These are phyloP conservation scores for Agrotis puta DNA, from an alignment of 2,888 invertebrate species.

Conservation along the genomic window DNA sequence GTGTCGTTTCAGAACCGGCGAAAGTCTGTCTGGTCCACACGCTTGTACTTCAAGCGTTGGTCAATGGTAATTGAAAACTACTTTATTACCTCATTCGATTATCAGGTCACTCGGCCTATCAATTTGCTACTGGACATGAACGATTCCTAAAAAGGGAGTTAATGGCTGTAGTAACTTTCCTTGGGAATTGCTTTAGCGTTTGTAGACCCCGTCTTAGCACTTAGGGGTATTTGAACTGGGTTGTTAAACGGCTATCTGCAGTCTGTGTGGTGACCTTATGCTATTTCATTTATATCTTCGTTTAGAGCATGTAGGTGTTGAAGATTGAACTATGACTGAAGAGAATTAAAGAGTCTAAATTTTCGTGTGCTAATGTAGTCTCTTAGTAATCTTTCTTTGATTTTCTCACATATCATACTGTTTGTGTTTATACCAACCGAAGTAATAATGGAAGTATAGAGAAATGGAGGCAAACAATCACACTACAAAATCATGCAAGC, in stretches of 20 bases:
- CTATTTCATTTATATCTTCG: background rate
- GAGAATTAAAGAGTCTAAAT: background rate
- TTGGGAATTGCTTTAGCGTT: constrained; percentile 12
- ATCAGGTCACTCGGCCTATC: constrained; percentile 16
- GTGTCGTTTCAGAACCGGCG: too few relatives aligned
- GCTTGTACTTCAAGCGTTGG: background rate
- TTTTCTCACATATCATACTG: too few relatives aligned
- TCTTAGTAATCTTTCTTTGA: too few relatives aligned
- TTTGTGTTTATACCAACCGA: background rate
- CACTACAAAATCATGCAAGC: too few relatives aligned
- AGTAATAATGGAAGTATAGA: background rate
- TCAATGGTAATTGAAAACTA: constrained; percentile 31
- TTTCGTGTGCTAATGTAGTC: too few relatives aligned
- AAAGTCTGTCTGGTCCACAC: too few relatives aligned
- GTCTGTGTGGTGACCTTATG: background rate
- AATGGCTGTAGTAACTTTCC: constrained; percentile 12
- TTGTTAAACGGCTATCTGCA: background rate
- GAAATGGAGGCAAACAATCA: background rate
- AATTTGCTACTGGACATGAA: constrained; percentile 28
- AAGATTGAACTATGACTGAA: background rate
- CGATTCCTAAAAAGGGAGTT: constrained; percentile 18
- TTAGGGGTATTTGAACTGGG: constrained; percentile 16
- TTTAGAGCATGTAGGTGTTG: background rate
- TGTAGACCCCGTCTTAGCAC: background rate
- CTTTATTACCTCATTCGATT: constrained; percentile 4